phyloP scores from a whole-genome alignment of 2,888 invertebrate genomes.

The Hirtodrosophila histrioides region DNA sequence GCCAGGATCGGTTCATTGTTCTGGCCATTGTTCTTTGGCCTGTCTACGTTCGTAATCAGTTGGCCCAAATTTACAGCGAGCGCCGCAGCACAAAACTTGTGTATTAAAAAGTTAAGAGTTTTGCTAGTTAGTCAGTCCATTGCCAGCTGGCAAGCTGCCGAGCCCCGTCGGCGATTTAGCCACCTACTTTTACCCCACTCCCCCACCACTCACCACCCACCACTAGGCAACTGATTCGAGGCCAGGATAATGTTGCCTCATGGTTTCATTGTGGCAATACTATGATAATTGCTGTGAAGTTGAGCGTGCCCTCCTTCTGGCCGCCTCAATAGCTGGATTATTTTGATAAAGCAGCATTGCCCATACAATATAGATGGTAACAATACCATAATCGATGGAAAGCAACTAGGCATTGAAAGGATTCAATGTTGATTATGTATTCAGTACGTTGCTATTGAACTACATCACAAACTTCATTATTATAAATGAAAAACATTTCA shows the following conservation, averaged over 20 bases:
- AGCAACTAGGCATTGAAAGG: too few species aligned
- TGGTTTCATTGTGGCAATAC: constrained; percentile 52
- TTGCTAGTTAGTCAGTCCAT: constrained; percentile 41
- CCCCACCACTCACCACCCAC: too few species aligned
- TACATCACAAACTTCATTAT: too few species aligned
- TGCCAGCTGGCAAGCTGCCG: constrained; percentile 40
- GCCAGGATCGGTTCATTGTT: constrained; percentile 33
- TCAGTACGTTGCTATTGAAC: too few species aligned
- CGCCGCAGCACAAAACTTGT: constrained; percentile 50
- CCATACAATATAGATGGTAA: too few species aligned
- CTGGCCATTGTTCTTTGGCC: constrained; percentile 39
- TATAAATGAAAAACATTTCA: too few species aligned
- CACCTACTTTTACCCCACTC: constrained; percentile 17
- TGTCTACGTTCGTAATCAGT: constrained; percentile 36
- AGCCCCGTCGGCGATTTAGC: constrained; percentile 3
- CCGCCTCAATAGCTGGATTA: constrained; percentile 4
- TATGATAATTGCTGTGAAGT: constrained; percentile 59
- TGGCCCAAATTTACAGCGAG: constrained; percentile 36
- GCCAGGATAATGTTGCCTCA: constrained; percentile 29
- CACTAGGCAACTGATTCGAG: constrained; percentile 9
- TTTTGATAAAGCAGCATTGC: too few species aligned
- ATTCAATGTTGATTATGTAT: too few species aligned
- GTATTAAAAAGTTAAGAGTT: constrained; percentile 69
- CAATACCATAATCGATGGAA: too few species aligned
- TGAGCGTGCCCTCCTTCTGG: background rate